These are phyloP conservation scores for Helicoverpa assulta DNA, from an alignment of 2,888 invertebrate genomes.

Conservation along the genomic window DNA sequence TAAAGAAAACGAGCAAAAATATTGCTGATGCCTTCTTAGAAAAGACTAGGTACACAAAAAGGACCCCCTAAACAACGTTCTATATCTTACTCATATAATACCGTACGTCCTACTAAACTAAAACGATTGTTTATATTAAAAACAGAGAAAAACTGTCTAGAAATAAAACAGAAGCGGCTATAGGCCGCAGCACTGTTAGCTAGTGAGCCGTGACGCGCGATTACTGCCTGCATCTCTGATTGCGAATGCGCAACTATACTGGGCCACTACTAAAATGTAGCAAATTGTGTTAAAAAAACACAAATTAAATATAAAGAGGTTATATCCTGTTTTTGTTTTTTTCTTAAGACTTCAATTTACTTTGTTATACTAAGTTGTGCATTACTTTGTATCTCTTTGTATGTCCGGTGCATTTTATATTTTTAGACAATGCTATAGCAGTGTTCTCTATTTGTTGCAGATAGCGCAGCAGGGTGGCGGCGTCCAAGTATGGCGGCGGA, in stretches of 20 bases:
- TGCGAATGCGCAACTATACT: conserved; percentile 51
- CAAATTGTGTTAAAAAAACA: neutral
- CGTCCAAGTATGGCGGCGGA: conserved; percentile 88
- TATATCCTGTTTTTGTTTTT: neutral
- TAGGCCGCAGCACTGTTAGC: conserved; percentile 75
- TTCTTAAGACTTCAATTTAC: neutral
- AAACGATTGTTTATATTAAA: conserved; percentile 29
- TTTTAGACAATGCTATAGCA: conserved; percentile 30
- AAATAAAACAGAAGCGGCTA: conserved; percentile 55
- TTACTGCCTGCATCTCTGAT: conserved; percentile 62
- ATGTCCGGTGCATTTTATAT: neutral
- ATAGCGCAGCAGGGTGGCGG: conserved; percentile 88
- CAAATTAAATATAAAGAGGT: neutral
- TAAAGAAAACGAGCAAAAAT: neutral
- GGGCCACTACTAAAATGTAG: neutral
- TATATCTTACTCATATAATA: conserved; percentile 4
- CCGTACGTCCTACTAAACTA: conserved; percentile 15
- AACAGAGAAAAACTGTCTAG: conserved; percentile 45
- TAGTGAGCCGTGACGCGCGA: conserved; percentile 76
- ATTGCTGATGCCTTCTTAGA: neutral
- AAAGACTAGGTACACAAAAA: neutral
- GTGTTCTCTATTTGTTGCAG: conserved; percentile 74
- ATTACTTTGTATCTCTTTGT: neutral
- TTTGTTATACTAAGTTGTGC: neutral
- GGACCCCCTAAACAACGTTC: neutral